A percentile compares a stretch with the other conserved stretches of the same genome.
Evolutionary conservation across 2,888 invertebrate species (phyloP).

Genomic region (Nipponacmea schrenckii): DNA sequence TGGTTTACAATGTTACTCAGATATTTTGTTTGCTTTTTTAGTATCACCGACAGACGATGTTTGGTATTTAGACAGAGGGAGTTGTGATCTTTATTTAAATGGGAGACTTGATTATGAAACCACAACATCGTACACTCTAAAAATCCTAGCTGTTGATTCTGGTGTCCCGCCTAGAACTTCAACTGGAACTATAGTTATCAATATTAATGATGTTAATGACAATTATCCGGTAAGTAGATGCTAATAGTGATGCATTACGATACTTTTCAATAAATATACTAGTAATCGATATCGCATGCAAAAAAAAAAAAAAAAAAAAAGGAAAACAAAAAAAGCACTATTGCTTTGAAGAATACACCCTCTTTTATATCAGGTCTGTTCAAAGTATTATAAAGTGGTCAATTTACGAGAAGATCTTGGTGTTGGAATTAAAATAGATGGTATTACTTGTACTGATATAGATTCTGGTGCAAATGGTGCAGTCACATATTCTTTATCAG

Average conservation of each 20-base stretch:
- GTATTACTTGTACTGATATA: background rate
- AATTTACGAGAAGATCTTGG: background rate
- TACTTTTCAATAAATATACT: too few species aligned
- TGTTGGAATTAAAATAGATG: background rate
- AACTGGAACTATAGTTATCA: background rate
- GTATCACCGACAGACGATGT: too few species aligned
- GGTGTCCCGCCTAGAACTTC: background rate
- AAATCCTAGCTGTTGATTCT: background rate
- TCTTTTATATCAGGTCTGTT: background rate
- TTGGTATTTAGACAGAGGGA: background rate
- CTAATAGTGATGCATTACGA: too few species aligned
- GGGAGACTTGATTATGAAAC: background rate
- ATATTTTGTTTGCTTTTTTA: too few species aligned
- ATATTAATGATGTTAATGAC: background rate
- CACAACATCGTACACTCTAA: background rate
- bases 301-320: too few species aligned
- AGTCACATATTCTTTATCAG: background rate
- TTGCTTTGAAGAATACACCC: too few species aligned
- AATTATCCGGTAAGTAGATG: background rate
- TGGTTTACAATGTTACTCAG: too few species aligned
- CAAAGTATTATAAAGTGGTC: background rate
- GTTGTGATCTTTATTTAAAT: background rate
- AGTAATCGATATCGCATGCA: too few species aligned
- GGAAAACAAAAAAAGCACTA: too few species aligned
- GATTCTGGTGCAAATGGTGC: background rate